Evolutionary conservation across 2,888 invertebrate genomes (phyloP), one percentile per base, ranked within the genome.

Genomic region (Drosophila stalkeri): DNA sequence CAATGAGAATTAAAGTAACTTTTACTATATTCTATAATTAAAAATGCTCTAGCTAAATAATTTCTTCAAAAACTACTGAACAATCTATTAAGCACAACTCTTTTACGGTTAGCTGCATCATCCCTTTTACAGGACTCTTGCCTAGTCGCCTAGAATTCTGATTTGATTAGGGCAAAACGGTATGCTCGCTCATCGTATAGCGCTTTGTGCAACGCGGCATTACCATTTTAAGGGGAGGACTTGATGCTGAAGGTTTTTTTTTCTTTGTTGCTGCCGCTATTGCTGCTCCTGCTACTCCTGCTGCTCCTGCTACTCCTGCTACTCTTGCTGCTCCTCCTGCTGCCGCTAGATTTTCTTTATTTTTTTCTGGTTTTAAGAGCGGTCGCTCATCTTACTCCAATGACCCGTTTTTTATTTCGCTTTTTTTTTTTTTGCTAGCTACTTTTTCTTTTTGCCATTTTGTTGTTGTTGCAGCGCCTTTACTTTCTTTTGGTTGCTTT

Each of bases 341-440:
- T 47, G 27, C 16, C 27, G 47, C 27, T n/a, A 12, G 18, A 11
- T 2, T 44, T 44, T 44, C 23, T 44, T 20, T 14, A 18, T 11
- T 49, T 49, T 18, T 18, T 27, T 35, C 63, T 59, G 59, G 57
- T 27, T 59, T 62, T 46, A 31, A 52, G 47, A 52, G 63, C 62
- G 62, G 37, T 64, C 55, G 83, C 79, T 88, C 83, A 82, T 75
- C 86, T 85, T 86, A 86, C 86, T 90, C 86, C 90, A 90, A 86
- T 86, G 86, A 86, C 86, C 86, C 77, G 87, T 86, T 86, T 86
- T 51, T 86, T 84, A 81, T 77, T 85, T 85, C 86, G 75, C 77
- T 89, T 90, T 69, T 90, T 69, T 69, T 90, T 69, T 81, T 77
- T 66, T 76, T 12, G 12, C 7, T 43, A 39, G 44, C 57, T 55